Base-by-base conservation (phyloP, 23 tunicate genomes). In the Styela plicata region DNA sequence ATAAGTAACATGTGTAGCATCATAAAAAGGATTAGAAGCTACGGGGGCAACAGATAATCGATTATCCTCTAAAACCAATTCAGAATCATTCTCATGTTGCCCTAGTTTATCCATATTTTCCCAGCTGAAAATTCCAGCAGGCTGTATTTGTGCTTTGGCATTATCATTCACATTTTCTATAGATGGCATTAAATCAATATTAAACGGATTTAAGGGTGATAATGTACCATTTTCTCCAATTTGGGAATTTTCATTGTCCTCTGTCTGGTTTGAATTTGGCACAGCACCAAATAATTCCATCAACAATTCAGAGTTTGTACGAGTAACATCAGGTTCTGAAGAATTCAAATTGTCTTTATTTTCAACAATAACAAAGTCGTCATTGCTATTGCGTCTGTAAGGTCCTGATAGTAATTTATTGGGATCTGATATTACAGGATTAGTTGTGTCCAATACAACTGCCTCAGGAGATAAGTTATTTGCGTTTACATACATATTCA, bases 201-300 rank as follows among this genome's bases (percentile, higher is more conserved):
- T 71, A 34, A 71, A 71, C 29, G 77, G 77, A 71, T 71, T 71
- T 21, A 71, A 34, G 5, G 77, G 77, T 21, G 77, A 71, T 16
- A 71, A 71, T 36, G 5, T 21, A 3, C 32, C 34, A 32, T 31
- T 32, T 27, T 34, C 13, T 5, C 57, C 57, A 44, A 44, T 30
- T 3, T 33, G 5, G 5, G 77, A 36, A 28, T 33, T 71, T n/a
- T 31, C 37, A 27, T 3, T 5, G 36, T 32, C 36, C 16, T 21
- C 3, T 34, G 32, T 5, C 77, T 3, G 2, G 2, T 21, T 26
- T 27, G 36, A 19, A 30, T 71, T 36, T 26, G 77, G 77, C 29
- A 29, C 34, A 13, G 77, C 77, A 71, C 35, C 77, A 30, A 71
- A 71, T 71, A 71, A 22, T 28, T 71, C 35, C 77, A 71, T 30